Evolutionary conservation across 2,888 invertebrate genomes (phyloP).

Genomic region (Oeneis ivallda): DNA sequence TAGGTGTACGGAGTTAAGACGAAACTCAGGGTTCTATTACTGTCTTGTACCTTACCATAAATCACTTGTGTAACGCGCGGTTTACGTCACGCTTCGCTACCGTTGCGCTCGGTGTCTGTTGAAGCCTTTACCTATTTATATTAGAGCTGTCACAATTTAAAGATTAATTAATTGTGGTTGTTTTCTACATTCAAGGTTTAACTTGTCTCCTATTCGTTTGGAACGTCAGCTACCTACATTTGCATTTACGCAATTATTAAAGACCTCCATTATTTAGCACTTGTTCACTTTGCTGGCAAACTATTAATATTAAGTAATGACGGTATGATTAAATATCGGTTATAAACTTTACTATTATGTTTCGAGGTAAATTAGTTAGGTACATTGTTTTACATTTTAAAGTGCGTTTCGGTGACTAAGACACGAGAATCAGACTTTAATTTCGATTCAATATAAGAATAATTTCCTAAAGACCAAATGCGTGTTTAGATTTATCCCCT

Average conservation of each 20-base stretch:
- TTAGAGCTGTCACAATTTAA: conserved; percentile 19
- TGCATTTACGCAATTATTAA: conserved; percentile 37
- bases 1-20: too few relatives aligned
- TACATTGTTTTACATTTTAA: conserved; percentile 20
- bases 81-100: background rate
- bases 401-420: background rate
- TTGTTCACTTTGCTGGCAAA: conserved; percentile 33
- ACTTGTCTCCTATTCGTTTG: conserved; percentile 19
- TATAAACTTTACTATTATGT: conserved; percentile 26
- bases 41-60: too few relatives aligned
- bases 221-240: conserved; percentile 14
- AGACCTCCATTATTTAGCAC: conserved; percentile 31
- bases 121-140: background rate
- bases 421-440: background rate
- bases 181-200: conserved; percentile 30
- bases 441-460: too few relatives aligned
- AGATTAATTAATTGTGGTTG: conserved; percentile 22
- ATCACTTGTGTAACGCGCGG: too few relatives aligned
- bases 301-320: conserved; percentile 34
- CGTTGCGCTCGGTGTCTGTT: background rate
- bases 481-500: too few relatives aligned
- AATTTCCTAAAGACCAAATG: too few relatives aligned
- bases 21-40: background rate
- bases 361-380: background rate
- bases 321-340: conserved; percentile 30